These are phyloP conservation scores for Microhierax caerulescens DNA, from an alignment of 2,797 vertebrate species.

Conservation along the genomic window DNA sequence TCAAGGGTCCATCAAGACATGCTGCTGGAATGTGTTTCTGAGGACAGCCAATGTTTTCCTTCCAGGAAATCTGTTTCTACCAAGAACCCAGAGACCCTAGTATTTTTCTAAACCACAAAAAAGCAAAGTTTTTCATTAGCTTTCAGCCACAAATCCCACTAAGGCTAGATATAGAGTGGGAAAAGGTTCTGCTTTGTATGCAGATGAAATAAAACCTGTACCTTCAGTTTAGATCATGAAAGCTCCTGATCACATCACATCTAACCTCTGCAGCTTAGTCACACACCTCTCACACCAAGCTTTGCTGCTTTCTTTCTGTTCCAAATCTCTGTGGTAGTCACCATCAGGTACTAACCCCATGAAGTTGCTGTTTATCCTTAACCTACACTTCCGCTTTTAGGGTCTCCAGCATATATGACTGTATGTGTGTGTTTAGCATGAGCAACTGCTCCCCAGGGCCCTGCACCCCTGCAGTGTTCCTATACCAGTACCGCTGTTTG, in stretches of 20 bases:
- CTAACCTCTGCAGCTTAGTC: not conserved
- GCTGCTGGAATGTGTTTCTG: not conserved
- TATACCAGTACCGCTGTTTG: not conserved
- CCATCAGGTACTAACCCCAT: not conserved
- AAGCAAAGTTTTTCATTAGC: not conserved
- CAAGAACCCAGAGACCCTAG: not conserved
- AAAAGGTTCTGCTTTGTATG: not conserved
- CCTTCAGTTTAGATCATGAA: not conserved
- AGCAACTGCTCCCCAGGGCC: not conserved
- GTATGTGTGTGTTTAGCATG: fast-evolving
- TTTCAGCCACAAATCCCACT: not conserved
- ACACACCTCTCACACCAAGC: not conserved
- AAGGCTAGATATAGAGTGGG: not conserved
- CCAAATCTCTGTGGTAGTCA: not conserved
- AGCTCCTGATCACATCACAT: not conserved
- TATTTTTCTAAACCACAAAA: not conserved
- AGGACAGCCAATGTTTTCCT: not conserved
- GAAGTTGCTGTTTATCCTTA: not conserved
- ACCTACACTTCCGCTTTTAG: not conserved
- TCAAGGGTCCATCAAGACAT: not conserved
- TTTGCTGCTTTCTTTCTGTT: not conserved
- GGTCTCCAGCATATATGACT: fast-evolving
- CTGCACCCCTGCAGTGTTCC: not conserved
- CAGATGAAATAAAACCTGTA: not conserved
- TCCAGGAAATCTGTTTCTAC: not conserved